Evolutionary conservation across 37 sponge, comb jelly and placozoan genomes (phyloP).

Genomic region (Aplysina aerophoba): DNA sequence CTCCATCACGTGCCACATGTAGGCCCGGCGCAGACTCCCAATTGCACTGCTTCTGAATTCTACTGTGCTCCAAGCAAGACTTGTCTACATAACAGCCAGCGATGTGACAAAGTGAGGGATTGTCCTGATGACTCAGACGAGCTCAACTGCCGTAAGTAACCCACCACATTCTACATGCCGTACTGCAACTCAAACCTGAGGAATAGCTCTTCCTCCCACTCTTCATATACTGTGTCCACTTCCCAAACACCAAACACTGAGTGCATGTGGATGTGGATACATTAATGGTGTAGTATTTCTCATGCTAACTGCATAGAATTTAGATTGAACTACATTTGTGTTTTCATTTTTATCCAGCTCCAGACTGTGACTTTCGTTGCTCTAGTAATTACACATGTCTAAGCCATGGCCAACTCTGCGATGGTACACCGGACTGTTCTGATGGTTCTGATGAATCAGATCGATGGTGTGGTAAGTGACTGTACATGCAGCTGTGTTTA

Average conservation of each 20-base stretch:
- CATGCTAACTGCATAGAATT: too few species aligned
- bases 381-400: background rate
- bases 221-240: too few species aligned
- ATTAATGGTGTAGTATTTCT: too few species aligned
- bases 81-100: background rate
- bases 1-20: background rate
- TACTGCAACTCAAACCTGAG: too few species aligned
- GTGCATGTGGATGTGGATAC: too few species aligned
- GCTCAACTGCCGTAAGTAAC: conserved; percentile 8
- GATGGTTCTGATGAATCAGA: conserved; percentile 22
- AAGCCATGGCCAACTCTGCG: background rate
- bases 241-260: too few species aligned
- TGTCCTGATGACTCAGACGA: conserved; percentile 19
- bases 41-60: background rate
- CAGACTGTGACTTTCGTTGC: background rate
- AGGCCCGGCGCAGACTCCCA: background rate
- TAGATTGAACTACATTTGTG: too few species aligned
- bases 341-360: background rate
- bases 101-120: background rate
- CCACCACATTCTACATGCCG: too few species aligned
- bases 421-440: background rate
- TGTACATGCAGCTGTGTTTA: too few species aligned
- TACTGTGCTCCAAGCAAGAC: background rate
- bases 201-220: too few species aligned
- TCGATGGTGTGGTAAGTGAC: background rate